Conservation (phyloP, 1,140 invertebrate species). For the Gryon sp. region DNA sequence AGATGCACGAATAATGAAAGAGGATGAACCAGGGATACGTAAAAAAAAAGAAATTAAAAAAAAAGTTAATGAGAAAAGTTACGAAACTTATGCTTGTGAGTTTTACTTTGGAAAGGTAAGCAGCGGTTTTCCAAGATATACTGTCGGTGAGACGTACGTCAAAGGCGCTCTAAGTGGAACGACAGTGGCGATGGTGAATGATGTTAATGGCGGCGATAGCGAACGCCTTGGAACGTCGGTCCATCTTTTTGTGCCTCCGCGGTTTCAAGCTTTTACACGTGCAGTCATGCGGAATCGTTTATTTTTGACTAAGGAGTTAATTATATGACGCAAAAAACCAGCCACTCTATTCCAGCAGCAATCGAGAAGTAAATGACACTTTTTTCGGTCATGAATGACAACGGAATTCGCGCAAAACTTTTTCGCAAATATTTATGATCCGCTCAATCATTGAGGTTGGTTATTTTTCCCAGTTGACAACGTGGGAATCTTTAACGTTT, state of each 20-base stretch:
- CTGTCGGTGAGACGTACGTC: slow-evolving; percentile 58
- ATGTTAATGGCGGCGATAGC: slow-evolving; percentile 64
- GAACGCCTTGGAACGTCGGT: slow-evolving; percentile 65
- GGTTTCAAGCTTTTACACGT: slow-evolving; percentile 52
- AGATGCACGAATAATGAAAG: slow-evolving; percentile 59
- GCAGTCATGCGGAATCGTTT: slow-evolving; percentile 55
- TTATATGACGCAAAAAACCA: slow-evolving; percentile 47
- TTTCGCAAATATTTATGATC: slow-evolving; percentile 13
- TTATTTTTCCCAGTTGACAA: slow-evolving; percentile 44
- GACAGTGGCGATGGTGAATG: slow-evolving; percentile 61
- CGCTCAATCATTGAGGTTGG: slow-evolving; percentile 2
- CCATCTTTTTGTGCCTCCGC: slow-evolving; percentile 47
- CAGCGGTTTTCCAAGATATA: slow-evolving; percentile 49
- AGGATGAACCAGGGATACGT: slow-evolving; percentile 45
- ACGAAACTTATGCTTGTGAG: slow-evolving; percentile 34
- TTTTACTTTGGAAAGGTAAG: slow-evolving; percentile 39
- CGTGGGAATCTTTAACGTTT: slow-evolving; percentile 73
- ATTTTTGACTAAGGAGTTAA: slow-evolving; percentile 60
- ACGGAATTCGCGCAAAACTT: slow-evolving; percentile 18
- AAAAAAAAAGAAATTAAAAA: no score
- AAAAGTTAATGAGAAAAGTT: no score
- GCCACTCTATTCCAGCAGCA: slow-evolving; percentile 37
- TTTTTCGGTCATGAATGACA: slow-evolving; percentile 8
- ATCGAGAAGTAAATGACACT: slow-evolving; percentile 52
- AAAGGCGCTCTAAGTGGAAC: slow-evolving; percentile 62